Evolutionary conservation across 2,888 invertebrate genomes (phyloP).

Genomic region (Sipha maydis): DNA sequence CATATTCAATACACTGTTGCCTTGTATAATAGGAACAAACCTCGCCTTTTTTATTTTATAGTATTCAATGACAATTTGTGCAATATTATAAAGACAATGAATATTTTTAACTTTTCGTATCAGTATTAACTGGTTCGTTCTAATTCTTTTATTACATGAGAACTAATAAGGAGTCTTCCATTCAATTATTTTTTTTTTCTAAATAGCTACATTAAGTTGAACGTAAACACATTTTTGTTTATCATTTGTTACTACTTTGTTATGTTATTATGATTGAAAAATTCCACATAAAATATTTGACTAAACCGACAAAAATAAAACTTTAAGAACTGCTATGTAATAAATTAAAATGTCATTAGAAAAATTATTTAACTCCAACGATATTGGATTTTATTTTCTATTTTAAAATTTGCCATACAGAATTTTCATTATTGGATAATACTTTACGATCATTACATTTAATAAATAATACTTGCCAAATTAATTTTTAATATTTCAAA

Average conservation of each 20-base stretch:
- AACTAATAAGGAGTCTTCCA: conserved; percentile 16
- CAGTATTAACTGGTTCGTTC: neutral
- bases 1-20: conserved; percentile 16
- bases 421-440: neutral
- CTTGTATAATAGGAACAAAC: conserved; percentile 57
- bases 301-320: neutral
- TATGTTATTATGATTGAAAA: neutral
- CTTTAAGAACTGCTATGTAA: neutral
- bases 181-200: neutral
- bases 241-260: neutral
- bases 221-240: neutral
- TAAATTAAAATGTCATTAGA: neutral
- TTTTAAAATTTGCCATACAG: neutral
- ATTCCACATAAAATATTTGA: neutral
- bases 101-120: neutral
- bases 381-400: neutral
- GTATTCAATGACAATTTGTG: conserved; percentile 18
- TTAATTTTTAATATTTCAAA: conserved; percentile 10
- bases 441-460: neutral
- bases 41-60: conserved; percentile 58
- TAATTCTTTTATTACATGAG: neutral
- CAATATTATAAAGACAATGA: conserved; percentile 13
- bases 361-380: neutral
- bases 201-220: neutral
- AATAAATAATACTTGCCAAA: conserved; percentile 28